Percentiles rank a stretch among this genome's conserved stretches.
Evolutionary conservation across 1,140 invertebrate species (phyloP).

Genomic region (Rhagoletis zephyria): DNA sequence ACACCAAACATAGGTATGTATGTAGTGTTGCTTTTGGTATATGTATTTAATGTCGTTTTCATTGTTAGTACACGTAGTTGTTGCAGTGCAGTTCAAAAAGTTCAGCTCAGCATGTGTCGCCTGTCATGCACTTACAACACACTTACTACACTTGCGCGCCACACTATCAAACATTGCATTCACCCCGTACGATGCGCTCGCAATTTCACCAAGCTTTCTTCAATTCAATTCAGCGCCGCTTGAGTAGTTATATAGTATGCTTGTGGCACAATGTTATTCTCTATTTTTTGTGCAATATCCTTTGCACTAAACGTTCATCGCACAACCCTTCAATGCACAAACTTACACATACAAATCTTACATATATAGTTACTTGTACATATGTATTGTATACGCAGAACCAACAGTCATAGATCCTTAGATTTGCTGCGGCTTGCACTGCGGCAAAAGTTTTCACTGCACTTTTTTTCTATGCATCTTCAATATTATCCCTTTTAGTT

Average conservation of each 20-base stretch:
- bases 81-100: conserved; percentile 41
- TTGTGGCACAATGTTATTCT: not conserved
- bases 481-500: conserved; percentile 43
- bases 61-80: conserved; percentile 40
- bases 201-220: conserved; percentile 30
- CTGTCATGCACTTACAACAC: conserved; percentile 52
- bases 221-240: conserved; percentile 31
- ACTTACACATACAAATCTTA: not conserved
- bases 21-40: not conserved
- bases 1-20: too few species aligned
- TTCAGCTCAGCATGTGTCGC: conserved; percentile 44
- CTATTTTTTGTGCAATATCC: conserved; percentile 17
- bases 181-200: not conserved
- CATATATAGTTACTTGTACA: not conserved
- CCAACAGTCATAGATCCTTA: conserved; percentile 38
- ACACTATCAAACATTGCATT: not conserved
- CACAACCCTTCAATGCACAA: too few species aligned
- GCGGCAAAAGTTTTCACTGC: conserved; percentile 20
- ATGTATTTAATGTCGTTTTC: conserved; percentile 23
- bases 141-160: conserved; percentile 25
- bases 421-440: conserved; percentile 38
- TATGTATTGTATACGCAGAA: not conserved
- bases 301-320: not conserved
- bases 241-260: not conserved
- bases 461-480: not conserved